Evolutionary conservation across 2,888 invertebrate species (phyloP).

Genomic region (Yponomeuta malinellus): DNA sequence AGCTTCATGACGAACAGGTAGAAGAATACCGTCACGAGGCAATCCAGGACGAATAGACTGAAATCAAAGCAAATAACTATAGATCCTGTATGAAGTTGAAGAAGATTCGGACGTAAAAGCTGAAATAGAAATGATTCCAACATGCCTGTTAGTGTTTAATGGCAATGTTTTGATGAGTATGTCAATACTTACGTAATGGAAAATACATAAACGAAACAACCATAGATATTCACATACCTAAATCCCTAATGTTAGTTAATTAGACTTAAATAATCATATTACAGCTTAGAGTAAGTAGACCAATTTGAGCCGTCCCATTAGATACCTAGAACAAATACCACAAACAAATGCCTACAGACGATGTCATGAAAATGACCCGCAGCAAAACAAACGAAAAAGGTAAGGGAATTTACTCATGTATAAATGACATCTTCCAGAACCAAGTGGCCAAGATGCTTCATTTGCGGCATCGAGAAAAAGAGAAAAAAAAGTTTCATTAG

Average conservation of each 20-base stretch:
- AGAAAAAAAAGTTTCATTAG: neutral
- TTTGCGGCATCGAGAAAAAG: neutral
- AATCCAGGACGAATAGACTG: constrained; percentile 73
- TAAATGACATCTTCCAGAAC: constrained; percentile 1
- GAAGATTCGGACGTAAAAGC: neutral
- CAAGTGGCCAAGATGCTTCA: neutral
- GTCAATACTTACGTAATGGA: neutral
- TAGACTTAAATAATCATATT: no score
- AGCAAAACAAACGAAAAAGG: neutral
- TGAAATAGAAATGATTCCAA: neutral
- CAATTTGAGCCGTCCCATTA: no score
- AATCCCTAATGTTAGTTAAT: neutral
- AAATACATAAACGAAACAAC: constrained; percentile 1
- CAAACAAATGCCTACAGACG: neutral
- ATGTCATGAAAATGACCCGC: neutral
- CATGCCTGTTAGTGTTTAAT: neutral
- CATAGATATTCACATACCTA: neutral
- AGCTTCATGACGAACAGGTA: constrained; percentile 64
- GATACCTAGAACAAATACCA: no score
- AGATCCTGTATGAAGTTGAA: constrained; percentile 7
- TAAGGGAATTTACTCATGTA: neutral
- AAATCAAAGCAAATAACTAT: constrained; percentile 31
- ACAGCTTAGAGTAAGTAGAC: no score
- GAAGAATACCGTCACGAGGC: constrained; percentile 61
- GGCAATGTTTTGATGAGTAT: neutral